Base-by-base conservation (phyloP, 2,797 vertebrate species). In the Corythornis leucogaster region DNA sequence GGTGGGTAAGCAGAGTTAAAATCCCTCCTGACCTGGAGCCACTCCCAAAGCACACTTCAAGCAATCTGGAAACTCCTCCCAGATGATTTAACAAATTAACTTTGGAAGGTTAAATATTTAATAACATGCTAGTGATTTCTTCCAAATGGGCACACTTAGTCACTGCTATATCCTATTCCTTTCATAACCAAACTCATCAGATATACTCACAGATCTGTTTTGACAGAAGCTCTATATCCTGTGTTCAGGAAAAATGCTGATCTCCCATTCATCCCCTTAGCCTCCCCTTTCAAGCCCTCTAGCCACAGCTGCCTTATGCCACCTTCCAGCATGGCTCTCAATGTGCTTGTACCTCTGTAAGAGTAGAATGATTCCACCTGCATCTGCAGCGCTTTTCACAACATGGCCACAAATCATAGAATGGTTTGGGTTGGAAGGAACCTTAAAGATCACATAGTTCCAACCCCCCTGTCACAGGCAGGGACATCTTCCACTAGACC, bases 71-170 rank as follows among this genome's bases (percentile, higher is more conserved):
- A 94, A 67, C 5, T 12, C 66, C 35, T 93, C 79, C 66, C 76
- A 67, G 73, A 0, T 21, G 75, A 78, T 80, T 83, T 10, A 69
- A 66, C 30, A 38, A 79, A 91, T 85, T 85, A 51, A 57, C 85
- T 82, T 68, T 71, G 31, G 62, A 75, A 84, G 40, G 53, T 78
- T 95, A 84, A 92, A 91, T 92, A 69, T 87, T 89, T 74, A 80
- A 89, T 76, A 76, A 45, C 35, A 33, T 43, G 26, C 35, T 61
- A 59, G 61, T 19, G 18, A 43, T 62, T 89, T 74, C 55, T 73
- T 77, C 51, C 82, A 69, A 90, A 80, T 28, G 43, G 43, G 50
- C 58, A 63, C 21, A 25, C 4, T 50, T 71, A 31, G 12, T 42
- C 5, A 1, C 16, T 64, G 9, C 50, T 83, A 11, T 22, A 69